Percentiles rank a stretch among this genome's conserved stretches.
Conservation (phyloP, 2,888 invertebrate species). For the Eudemis profundana region DNA sequence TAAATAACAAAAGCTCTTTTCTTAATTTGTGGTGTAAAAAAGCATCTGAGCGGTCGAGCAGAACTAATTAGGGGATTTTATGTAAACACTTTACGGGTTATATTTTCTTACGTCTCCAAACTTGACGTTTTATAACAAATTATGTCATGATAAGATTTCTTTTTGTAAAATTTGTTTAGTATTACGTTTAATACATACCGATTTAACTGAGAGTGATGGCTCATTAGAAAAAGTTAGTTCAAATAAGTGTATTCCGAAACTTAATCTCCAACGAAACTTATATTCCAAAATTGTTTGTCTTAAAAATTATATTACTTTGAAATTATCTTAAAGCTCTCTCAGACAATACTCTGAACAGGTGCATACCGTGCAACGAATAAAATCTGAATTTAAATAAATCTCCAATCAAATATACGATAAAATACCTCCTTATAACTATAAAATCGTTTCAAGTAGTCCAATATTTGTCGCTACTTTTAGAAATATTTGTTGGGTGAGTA, state of each 20-base stretch:
- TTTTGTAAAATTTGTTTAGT: too few species aligned
- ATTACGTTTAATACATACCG: too few species aligned
- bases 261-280: too few species aligned
- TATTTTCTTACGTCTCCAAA: neutral
- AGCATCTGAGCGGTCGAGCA: neutral
- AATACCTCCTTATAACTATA: constrained; percentile 9
- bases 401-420: neutral
- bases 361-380: too few species aligned
- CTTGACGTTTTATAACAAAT: neutral
- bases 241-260: too few species aligned
- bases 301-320: too few species aligned
- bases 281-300: too few species aligned
- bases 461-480: constrained; percentile 52
- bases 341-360: too few species aligned
- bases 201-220: too few species aligned
- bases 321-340: too few species aligned
- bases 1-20: constrained; percentile 24
- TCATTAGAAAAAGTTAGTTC: too few species aligned
- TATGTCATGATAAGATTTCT: too few species aligned
- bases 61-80: constrained; percentile 21
- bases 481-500: constrained; percentile 61
- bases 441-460: constrained; percentile 25
- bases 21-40: constrained; percentile 24
- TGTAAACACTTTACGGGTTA: neutral
- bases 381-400: constrained; percentile 2